phyloP scores from a whole-genome alignment of 2,888 invertebrate genomes.

The Micoletzkya japonica region DNA sequence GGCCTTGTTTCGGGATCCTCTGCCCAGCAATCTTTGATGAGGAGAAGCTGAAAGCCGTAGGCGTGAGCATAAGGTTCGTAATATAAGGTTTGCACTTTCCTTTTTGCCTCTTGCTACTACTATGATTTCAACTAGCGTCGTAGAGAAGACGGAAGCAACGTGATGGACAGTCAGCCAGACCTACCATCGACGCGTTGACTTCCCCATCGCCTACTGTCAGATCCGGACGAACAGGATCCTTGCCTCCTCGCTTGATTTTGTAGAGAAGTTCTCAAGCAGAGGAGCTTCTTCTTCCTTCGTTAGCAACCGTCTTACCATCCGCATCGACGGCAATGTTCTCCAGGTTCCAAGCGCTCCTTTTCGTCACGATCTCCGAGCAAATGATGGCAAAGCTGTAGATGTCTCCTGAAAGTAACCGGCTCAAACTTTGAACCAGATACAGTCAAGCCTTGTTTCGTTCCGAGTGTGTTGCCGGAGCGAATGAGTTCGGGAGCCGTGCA shows the following conservation, averaged over 20 bases:
- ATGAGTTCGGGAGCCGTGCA: constrained; percentile 49
- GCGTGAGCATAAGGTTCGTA: too few relatives aligned
- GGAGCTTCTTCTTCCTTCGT: neutral
- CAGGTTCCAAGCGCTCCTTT: constrained; percentile 33
- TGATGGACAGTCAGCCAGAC: neutral
- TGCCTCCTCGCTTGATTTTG: constrained; percentile 17
- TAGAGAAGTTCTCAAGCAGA: constrained; percentile 15
- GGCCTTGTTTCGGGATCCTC: constrained; percentile 4
- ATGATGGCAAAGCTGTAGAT: constrained; percentile 41
- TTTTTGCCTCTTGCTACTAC: too few relatives aligned
- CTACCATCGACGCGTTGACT: constrained; percentile 20
- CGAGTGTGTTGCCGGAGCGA: constrained; percentile 29
- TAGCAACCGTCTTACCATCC: constrained; percentile 34
- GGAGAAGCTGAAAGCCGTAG: constrained; percentile 21
- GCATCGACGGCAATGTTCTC: constrained; percentile 35
- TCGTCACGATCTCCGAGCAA: constrained; percentile 36
- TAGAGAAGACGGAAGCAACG: too few relatives aligned
- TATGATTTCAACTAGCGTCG: too few relatives aligned
- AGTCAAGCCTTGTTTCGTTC: constrained; percentile 32
- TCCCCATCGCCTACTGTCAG: constrained; percentile 8
- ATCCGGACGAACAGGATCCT: neutral
- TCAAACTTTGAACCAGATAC: neutral
- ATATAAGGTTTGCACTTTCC: too few relatives aligned
- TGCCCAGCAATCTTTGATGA: constrained; percentile 26
- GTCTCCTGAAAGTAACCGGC: constrained; percentile 13